A percentile compares a stretch with the other conserved stretches of the same genome.
Conservation (phyloP, 2,888 invertebrate species). For the Xylocampa areola region DNA sequence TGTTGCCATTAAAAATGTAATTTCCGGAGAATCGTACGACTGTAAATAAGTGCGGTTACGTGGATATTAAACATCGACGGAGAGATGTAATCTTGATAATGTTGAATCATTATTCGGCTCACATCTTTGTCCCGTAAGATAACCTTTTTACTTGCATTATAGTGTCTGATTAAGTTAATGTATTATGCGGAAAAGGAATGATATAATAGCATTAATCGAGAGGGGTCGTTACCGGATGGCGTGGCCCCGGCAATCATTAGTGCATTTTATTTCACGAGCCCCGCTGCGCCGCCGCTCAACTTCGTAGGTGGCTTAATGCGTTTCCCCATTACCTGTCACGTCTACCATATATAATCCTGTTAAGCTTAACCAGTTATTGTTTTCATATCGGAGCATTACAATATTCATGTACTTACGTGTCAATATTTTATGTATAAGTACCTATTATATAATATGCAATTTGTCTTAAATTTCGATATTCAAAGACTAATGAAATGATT, state of each 20-base stretch:
- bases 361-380: conserved; percentile 63
- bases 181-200: conserved; percentile 49
- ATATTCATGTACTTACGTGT: conserved; percentile 29
- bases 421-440: conserved; percentile 14
- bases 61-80: conserved; percentile 56
- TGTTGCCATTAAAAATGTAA: conserved; percentile 67
- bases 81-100: conserved; percentile 57
- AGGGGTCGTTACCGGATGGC: conserved; percentile 64
- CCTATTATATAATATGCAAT: conserved; percentile 16
- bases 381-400: conserved; percentile 50
- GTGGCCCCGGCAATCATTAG: conserved; percentile 74
- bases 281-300: conserved; percentile 63
- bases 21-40: conserved; percentile 66
- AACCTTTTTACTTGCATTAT: conserved; percentile 30
- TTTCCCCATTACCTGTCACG: conserved; percentile 81
- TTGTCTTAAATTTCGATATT: conserved; percentile 27
- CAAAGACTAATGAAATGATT: conserved; percentile 32
- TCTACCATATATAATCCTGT: conserved; percentile 72
- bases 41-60: conserved; percentile 54
- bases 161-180: conserved; percentile 36
- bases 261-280: conserved; percentile 77
- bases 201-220: conserved; percentile 65
- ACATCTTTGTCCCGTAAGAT: conserved; percentile 37
- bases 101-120: conserved; percentile 41
- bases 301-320: conserved; percentile 77